A percentile compares a stretch with the other conserved stretches of the same genome.
Conservation (phyloP, 2,113 vertebrate species). For the Thermophis baileyi region DNA sequence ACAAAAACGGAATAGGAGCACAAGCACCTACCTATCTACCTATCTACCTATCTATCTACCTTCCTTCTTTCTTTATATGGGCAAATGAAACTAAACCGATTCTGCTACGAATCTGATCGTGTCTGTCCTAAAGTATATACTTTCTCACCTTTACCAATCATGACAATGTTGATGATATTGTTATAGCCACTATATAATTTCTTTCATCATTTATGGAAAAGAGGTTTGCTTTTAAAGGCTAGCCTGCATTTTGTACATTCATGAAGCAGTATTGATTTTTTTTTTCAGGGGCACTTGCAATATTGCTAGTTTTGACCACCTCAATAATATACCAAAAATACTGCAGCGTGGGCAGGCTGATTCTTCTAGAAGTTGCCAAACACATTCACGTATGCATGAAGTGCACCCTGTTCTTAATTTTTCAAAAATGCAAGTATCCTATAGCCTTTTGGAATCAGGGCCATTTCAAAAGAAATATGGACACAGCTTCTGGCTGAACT, state of each 20-base stretch:
- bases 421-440: background rate
- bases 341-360: background rate
- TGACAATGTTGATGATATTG: background rate
- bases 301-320: background rate
- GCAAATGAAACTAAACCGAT: background rate
- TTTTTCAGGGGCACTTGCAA: background rate
- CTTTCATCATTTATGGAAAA: background rate
- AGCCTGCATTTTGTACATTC: background rate
- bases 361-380: background rate
- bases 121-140: background rate
- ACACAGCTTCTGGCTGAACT: background rate
- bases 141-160: background rate
- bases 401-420: background rate
- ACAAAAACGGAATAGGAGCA: background rate
- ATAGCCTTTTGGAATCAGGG: background rate
- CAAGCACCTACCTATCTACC: background rate
- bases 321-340: background rate
- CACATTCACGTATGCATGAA: background rate
- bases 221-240: background rate
- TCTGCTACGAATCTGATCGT: background rate
- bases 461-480: background rate
- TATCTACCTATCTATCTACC: too few species aligned
- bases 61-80: background rate
- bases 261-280: background rate
- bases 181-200: background rate